These are phyloP conservation scores for Rhorus exstirpatorius DNA, from an alignment of 2,888 invertebrate genomes.

Conservation along the genomic window DNA sequence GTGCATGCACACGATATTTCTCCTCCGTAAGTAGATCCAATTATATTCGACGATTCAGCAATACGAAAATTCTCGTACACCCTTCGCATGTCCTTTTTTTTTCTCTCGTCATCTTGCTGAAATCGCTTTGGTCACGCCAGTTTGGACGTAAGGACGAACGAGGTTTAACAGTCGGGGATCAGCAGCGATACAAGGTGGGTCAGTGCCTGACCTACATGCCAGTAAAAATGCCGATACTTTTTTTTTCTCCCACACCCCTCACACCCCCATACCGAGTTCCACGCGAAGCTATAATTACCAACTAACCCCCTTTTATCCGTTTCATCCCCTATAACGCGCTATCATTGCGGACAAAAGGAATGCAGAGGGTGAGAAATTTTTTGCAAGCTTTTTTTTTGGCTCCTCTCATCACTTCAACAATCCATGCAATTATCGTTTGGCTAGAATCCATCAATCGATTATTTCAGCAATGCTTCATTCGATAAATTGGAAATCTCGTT, in stretches of 20 bases:
- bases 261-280: conserved; percentile 19
- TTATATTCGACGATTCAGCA: too few species aligned
- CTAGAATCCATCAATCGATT: background rate
- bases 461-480: background rate
- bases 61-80: too few species aligned
- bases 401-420: conserved; percentile 14
- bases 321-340: conserved; percentile 2
- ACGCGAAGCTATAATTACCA: conserved; percentile 62
- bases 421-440: conserved; percentile 28
- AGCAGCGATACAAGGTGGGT: conserved; percentile 74
- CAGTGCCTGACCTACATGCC: conserved; percentile 78
- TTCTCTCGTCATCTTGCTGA: background rate
- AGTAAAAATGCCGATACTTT: conserved; percentile 66
- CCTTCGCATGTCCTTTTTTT: too few species aligned
- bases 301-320: conserved; percentile 36
- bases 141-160: conserved; percentile 19
- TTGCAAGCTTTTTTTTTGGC: conserved; percentile 2
- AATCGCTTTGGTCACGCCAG: background rate
- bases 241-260: conserved; percentile 19
- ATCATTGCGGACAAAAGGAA: conserved; percentile 6
- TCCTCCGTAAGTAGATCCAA: too few species aligned
- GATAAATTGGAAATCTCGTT: background rate
- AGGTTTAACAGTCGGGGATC: conserved; percentile 66
- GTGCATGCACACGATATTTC: too few species aligned
- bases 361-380: background rate